Percentiles rank a stretch among this genome's conserved stretches.
phyloP scores from a whole-genome alignment of 2,888 invertebrate species.

The Cryptus armator region DNA sequence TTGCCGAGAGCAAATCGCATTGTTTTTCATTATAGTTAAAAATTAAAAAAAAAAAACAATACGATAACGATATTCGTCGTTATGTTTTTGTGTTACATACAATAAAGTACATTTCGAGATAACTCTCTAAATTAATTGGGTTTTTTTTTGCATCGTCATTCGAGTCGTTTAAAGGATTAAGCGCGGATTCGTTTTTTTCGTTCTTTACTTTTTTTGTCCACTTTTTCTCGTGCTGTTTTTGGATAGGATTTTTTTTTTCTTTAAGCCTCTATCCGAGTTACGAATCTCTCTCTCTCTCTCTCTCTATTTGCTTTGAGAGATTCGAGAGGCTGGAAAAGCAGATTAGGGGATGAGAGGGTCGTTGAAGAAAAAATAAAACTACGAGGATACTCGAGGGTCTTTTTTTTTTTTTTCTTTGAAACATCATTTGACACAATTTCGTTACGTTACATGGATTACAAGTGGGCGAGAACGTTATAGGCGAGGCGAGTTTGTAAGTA shows the following conservation, averaged over 20 bases:
- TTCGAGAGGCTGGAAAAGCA: not conserved
- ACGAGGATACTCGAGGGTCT: not conserved
- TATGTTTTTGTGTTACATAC: not conserved
- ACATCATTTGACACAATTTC: conserved; percentile 35
- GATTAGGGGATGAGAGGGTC: conserved; percentile 1
- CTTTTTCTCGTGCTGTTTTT: not conserved
- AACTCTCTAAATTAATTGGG: not conserved
- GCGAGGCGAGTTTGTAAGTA: conserved; percentile 61
- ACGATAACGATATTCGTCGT: not conserved
- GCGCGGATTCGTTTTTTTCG: not conserved
- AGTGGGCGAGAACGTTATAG: conserved; percentile 35
- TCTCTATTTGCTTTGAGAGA: conserved; percentile 6
- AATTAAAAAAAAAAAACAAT: not conserved
- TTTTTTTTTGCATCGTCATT: not conserved
- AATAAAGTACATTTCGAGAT: not conserved
- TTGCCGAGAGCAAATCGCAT: not conserved
- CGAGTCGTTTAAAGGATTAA: not conserved
- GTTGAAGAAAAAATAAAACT: not conserved
- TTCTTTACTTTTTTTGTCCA: not conserved
- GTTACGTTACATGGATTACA: conserved; percentile 49
- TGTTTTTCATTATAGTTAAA: not conserved
- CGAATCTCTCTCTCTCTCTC: not conserved
- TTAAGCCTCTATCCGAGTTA: not conserved
- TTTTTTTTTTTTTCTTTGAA: conserved; percentile 5
- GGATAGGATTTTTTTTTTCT: conserved; percentile 3